A percentile compares a stretch with the other conserved stretches of the same genome.
Conservation (phyloP, 2,113 vertebrate genomes). For the Tetraodon nigroviridis region DNA sequence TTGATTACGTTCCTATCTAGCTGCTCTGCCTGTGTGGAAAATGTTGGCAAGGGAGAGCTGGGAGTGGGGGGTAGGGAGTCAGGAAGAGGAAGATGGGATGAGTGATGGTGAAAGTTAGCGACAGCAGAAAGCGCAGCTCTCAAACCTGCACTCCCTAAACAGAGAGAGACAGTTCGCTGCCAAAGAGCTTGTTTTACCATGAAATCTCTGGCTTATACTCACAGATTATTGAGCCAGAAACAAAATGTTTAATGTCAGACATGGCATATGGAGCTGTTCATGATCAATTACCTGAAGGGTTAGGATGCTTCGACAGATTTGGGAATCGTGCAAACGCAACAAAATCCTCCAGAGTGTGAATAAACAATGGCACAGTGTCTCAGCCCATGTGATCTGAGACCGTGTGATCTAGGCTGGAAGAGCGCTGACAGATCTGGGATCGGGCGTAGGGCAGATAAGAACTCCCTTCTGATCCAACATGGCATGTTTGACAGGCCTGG, state of each 20-base stretch:
- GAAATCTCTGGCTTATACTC: constrained; percentile 20
- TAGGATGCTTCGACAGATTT: constrained; percentile 12
- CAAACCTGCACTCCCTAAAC: constrained; percentile 27
- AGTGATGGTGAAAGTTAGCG: constrained; percentile 36
- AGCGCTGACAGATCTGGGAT: constrained; percentile 69
- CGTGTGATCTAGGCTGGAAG: constrained; percentile 52
- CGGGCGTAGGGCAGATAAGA: constrained; percentile 56
- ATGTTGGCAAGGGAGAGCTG: constrained; percentile 27
- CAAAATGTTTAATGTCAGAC: constrained; percentile 24
- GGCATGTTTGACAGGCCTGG: constrained; percentile 66
- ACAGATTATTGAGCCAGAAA: constrained; percentile 28
- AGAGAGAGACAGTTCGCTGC: background rate
- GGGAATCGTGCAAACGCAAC: constrained; percentile 29
- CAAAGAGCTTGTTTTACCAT: constrained; percentile 13
- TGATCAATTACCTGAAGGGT: constrained; percentile 15
- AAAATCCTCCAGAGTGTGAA: constrained; percentile 15
- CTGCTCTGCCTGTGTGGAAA: constrained; percentile 44
- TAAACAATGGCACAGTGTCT: constrained; percentile 11
- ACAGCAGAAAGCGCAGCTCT: constrained; percentile 14
- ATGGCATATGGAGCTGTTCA: constrained; percentile 14
- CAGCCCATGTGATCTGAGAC: constrained; percentile 32
- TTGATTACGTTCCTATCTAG: constrained; percentile 60
- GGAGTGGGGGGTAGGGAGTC: background rate
- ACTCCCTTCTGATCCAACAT: constrained; percentile 64
- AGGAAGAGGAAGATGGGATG: constrained; percentile 21